Evolutionary conservation across 1,140 invertebrate species (phyloP), one percentile per base, ranked within the genome.

Genomic region (Drosophila auraria): DNA sequence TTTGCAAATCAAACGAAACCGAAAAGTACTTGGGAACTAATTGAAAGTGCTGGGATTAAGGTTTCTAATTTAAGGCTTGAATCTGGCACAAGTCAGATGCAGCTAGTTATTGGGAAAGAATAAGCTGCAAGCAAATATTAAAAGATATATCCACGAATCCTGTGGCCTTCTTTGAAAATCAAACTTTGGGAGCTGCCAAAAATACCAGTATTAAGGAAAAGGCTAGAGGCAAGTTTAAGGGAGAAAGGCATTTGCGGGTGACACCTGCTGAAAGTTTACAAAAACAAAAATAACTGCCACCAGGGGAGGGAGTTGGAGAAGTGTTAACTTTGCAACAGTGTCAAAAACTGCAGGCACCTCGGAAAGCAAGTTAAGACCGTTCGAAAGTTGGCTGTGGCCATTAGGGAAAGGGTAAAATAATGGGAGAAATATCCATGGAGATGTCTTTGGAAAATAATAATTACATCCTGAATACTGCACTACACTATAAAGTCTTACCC

Each of bases 271-370:
- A 61, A 73, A 74, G 56, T 73, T 73, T 27, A 12, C 56, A 56
- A 61, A 57, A 61, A 40, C 33, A 38, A 54, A 61, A 47, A 61
- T 53, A 73, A 73, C 54, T 45, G 38, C 38, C 68, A 36, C 50
- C 27, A 17, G n/a, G 53, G 8, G 12, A 33, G 25, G 33, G 5
- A 49, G 27, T 30, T 40, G 44, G 6, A 51, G 42, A 74, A 53
- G 38, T 53, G 25, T 61, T 61, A 73, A 74, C 69, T 74, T 74
- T 45, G 38, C 69, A 73, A 73, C 71, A 73, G 68, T 74, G 69
- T 74, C 71, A 74, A 36, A 73, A 74, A 74, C 71, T 74, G 69
- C 69, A 73, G 69, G 38, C 68, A 59, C 65, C 45, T 33, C 14
- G 57, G 27, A 51, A 38, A 45, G 23, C 44, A 68, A 76, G 47